phyloP scores from a whole-genome alignment of 2,113 vertebrate genomes.

The Scomber colias region DNA sequence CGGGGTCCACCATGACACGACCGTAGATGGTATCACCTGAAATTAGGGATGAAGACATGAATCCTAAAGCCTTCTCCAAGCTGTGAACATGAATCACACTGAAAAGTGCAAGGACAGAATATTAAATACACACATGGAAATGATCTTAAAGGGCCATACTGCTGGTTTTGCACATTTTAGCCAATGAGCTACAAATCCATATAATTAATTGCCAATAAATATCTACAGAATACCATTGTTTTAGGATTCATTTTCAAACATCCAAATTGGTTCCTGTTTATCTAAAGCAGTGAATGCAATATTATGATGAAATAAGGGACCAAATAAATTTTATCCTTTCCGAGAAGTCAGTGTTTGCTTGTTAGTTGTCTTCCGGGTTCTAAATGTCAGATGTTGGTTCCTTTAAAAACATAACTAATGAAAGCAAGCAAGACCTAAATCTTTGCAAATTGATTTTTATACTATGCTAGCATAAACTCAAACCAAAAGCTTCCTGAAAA shows the following conservation, averaged over 20 bases:
- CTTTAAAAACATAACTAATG: neutral
- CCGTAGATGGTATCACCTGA: conserved; percentile 92
- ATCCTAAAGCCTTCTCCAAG: neutral
- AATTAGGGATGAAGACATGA: conserved; percentile 5
- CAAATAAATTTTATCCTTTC: too few relatives aligned
- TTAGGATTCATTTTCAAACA: neutral
- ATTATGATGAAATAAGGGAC: too few relatives aligned
- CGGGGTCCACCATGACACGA: conserved; percentile 96
- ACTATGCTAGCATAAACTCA: too few relatives aligned
- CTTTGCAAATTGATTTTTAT: too few relatives aligned
- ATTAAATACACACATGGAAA: neutral
- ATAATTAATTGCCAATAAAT: neutral
- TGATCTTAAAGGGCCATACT: neutral
- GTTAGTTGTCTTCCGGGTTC: too few relatives aligned
- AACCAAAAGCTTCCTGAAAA: neutral
- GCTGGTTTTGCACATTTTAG: neutral
- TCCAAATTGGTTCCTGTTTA: too few relatives aligned
- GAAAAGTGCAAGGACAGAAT: neutral
- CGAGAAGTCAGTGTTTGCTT: too few relatives aligned
- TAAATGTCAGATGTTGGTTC: neutral
- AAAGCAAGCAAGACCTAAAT: too few relatives aligned
- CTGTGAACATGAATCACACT: neutral
- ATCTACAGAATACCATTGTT: neutral
- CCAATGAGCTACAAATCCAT: neutral
- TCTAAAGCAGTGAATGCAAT: too few relatives aligned